Evolutionary conservation across 2,113 vertebrate species (phyloP), one percentile per base, ranked within the genome.

Genomic region (Saiga tatarica): DNA sequence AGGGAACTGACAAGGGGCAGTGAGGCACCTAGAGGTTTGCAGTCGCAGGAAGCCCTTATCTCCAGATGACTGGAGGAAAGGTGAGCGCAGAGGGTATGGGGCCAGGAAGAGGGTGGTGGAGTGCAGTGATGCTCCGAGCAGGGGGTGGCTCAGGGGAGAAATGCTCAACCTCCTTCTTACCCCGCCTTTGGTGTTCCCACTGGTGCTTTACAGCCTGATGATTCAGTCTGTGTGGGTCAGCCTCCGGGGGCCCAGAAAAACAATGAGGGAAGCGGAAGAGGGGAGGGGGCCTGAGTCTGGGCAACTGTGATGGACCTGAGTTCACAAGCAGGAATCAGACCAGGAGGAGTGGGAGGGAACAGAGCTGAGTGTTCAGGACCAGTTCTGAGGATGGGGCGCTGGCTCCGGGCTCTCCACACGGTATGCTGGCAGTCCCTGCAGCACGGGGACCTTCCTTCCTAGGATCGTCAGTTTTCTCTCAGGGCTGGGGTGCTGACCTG

Each of bases 41-140:
- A 21, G 50, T n/a, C 28, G 12, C 17, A 2, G 33, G 50, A 57
- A 7, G 52, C 67, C 26, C 0, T 53, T 19, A 8, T 26, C 33
- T 23, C 86, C 28, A 4, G 36, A 12, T 5, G 9, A 7, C 10
- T 7, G 9, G 47, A 47, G 13, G 50, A 28, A 7, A 19, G 21
- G n/a, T 2, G 3, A 81, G 71, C 28, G 9, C 15, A 3, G 4
- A n/a, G 21, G 3, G 14, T 17, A 1, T 1, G 0, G 7, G 74
- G 50, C 33, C 45, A 25, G 0, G 15, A 26, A 39, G 26, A 26
- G n/a, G 16, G 9, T 8, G 19, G 33, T 2, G 7, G 25, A 15
- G 33, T 7, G 10, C 5, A 26, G 39, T 9, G 16, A 36, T 13
- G 15, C 26, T 33, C 7, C 59, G 3, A 84, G 26, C 25, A n/a